A percentile compares a stretch with the other conserved stretches of the same genome.
phyloP scores from a whole-genome alignment of 2,113 vertebrate genomes.

The Tapirus terrestris region DNA sequence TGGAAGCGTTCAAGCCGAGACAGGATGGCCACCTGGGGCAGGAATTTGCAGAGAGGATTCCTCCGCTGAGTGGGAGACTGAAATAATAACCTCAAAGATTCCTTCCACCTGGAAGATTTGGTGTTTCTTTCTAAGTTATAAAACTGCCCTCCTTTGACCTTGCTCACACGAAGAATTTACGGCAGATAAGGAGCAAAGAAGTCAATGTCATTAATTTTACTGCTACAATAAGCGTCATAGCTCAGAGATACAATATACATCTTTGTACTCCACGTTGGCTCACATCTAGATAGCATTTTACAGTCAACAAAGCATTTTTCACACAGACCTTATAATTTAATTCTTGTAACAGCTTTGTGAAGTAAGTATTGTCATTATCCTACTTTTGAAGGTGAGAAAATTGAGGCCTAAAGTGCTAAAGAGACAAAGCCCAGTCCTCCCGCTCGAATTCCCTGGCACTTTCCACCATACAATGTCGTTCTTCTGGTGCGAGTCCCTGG shows the following conservation, averaged over 20 bases:
- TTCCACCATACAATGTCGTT: neutral
- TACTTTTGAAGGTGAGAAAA: neutral
- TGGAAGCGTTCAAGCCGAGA: neutral
- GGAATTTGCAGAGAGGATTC: neutral
- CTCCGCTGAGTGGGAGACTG: slow-evolving; percentile 23
- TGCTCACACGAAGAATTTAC: neutral
- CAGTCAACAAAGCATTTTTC: neutral
- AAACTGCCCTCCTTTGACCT: neutral
- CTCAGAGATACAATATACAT: neutral
- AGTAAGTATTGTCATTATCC: neutral
- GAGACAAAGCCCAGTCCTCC: neutral
- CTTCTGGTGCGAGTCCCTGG: neutral
- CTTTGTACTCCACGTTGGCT: neutral
- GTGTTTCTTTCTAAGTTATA: slow-evolving; percentile 25
- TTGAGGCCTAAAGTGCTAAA: neutral
- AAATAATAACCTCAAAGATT: slow-evolving; percentile 37
- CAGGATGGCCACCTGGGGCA: neutral
- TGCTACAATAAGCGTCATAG: neutral
- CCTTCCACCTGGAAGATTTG: neutral
- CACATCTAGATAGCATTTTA: neutral
- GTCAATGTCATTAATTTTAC: neutral
- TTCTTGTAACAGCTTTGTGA: neutral
- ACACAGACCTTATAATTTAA: neutral
- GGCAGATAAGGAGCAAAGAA: neutral
- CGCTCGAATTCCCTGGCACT: neutral